Evolutionary conservation across 2,888 invertebrate species (phyloP), one percentile per base, ranked within the genome.

Genomic region (Temnothorax ravouxi): DNA sequence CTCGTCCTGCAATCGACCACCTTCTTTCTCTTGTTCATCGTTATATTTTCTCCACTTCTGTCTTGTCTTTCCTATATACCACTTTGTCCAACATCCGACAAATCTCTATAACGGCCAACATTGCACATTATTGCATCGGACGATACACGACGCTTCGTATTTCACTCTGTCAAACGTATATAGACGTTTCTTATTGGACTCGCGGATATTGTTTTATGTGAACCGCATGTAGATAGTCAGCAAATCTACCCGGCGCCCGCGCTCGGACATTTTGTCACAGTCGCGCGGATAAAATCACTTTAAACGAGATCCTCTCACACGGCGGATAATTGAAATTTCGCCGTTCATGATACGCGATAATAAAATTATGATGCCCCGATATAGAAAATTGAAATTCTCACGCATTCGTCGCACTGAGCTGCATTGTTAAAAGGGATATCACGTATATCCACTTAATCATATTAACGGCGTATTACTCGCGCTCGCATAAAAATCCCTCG

Each of bases 321-420:
- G 54, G 38, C 38, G 47, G 74, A 59, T 80, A 80, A 80, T 80
- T 80, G 79, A 80, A 80, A 80, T 80, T 80, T 80, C n/a, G 59
- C 72, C 79, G 79, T 80, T 80, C 79, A 74, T 79, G 74, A 79
- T 80, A 80, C 79, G 47, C 74, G 79, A 80, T 80, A 80, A 80
- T 80, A 59, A 80, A 74, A 80, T 80, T 80, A 80, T 47, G 59
- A 59, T 59, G 47, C 56, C 34, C 38, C 79, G 75, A 74, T 80
- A 80, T 80, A 80, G 79, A 80, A 80, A 80, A 80, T 80, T 80
- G 79, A 80, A 80, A 80, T 80, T 80, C 79, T 80, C 79, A 79
- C 79, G 79, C 79, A 79, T 59, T 79, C 74, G 56, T 79, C 21
- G 74, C 59, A 47, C 56, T 72, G 79, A 79, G 79, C 74, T 47